phyloP scores from a whole-genome alignment of 2,113 vertebrate species.

The Stigmatopora nigra region DNA sequence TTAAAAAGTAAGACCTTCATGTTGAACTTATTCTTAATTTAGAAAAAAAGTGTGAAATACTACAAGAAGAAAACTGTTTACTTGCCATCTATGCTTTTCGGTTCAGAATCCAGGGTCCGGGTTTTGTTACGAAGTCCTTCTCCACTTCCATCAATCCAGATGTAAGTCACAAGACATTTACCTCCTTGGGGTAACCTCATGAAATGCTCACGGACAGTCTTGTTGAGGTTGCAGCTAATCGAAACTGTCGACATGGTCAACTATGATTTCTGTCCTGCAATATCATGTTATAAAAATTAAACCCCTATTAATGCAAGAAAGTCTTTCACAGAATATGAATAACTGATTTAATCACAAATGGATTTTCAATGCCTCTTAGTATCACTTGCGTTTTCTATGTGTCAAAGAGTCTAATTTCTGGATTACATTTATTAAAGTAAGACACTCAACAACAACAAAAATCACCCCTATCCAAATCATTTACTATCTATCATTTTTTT shows the following conservation, averaged over 20 bases:
- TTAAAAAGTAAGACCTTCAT: background rate
- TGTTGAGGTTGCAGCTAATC: conserved; percentile 36
- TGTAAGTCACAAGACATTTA: conserved; percentile 71
- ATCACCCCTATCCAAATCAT: background rate
- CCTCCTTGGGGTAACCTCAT: conserved; percentile 65
- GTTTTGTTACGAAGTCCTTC: conserved; percentile 73
- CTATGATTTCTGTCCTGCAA: conserved; percentile 10
- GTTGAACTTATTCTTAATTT: background rate
- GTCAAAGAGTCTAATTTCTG: background rate
- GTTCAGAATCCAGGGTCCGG: conserved; percentile 64
- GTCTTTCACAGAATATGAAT: background rate
- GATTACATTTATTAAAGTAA: background rate
- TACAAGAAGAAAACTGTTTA: background rate
- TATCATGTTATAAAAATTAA: background rate
- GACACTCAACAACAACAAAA: background rate
- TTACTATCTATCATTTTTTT: background rate
- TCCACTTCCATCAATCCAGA: conserved; percentile 59
- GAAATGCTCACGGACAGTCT: conserved; percentile 66
- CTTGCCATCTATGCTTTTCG: conserved; percentile 41
- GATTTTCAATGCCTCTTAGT: background rate
- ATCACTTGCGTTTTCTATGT: background rate
- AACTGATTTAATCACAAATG: background rate
- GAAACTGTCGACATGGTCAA: conserved; percentile 41
- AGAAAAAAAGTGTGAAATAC: background rate
- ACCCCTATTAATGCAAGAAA: background rate